These are phyloP conservation scores for Redunca redunca DNA, from an alignment of 2,113 vertebrate genomes.

Conservation along the genomic window DNA sequence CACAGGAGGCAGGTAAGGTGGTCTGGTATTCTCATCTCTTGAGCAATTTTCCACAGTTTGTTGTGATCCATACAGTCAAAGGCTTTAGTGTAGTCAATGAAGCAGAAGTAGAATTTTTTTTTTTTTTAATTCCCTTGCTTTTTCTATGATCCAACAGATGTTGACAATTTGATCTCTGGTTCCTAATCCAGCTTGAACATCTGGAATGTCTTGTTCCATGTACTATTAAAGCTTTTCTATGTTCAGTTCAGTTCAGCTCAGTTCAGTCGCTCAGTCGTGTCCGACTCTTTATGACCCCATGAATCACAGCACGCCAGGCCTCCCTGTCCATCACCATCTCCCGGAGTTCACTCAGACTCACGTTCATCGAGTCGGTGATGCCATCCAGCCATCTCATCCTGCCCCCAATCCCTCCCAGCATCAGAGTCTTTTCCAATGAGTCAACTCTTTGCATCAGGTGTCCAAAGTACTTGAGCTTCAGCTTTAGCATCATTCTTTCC, in stretches of 20 bases:
- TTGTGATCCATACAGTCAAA: neutral
- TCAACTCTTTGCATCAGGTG: too few relatives aligned
- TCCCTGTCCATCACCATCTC: too few relatives aligned
- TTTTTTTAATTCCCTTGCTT: neutral
- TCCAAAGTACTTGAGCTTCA: too few relatives aligned
- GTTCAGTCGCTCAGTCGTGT: too few relatives aligned
- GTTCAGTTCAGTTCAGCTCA: neutral
- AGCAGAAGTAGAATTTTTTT: neutral
- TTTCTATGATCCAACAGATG: neutral
- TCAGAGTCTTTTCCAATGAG: too few relatives aligned
- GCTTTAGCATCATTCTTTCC: too few relatives aligned
- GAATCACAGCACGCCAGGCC: too few relatives aligned
- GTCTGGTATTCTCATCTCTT: neutral
- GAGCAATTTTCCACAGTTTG: neutral
- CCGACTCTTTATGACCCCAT: too few relatives aligned
- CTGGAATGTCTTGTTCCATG: neutral
- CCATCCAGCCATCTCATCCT: too few relatives aligned
- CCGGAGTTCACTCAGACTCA: too few relatives aligned
- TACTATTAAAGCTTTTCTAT: neutral
- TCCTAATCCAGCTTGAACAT: neutral
- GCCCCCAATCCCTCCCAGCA: too few relatives aligned
- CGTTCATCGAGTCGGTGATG: too few relatives aligned
- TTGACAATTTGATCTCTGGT: neutral
- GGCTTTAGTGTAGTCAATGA: neutral
- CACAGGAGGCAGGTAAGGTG: neutral